Conservation (phyloP, 2,113 vertebrate species). For the Propithecus coquereli region DNA sequence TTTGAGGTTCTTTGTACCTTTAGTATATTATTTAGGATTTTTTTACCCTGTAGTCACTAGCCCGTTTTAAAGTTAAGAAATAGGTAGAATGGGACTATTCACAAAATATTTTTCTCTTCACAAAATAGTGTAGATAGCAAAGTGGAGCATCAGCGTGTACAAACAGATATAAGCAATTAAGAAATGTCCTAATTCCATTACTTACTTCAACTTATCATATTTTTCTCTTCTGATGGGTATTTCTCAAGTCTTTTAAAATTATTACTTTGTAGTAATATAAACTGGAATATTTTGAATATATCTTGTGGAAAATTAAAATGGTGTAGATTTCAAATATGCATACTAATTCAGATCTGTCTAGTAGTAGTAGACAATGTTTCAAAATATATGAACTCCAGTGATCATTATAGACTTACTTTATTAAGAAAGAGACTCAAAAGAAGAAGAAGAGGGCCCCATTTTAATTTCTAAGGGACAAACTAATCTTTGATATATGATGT, state of each 20-base stretch:
- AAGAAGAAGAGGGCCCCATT: neutral
- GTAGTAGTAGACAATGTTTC: neutral
- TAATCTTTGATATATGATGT: slow-evolving; percentile 51
- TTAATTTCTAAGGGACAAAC: slow-evolving; percentile 52
- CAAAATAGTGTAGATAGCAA: neutral
- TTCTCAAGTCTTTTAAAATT: neutral
- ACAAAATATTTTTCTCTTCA: slow-evolving; percentile 30
- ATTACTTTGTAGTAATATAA: neutral
- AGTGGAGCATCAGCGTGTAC: neutral
- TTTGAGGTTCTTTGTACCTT: neutral
- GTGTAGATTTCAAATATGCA: slow-evolving; percentile 34
- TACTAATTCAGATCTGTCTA: neutral
- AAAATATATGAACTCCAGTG: slow-evolving; percentile 25
- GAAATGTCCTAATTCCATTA: neutral
- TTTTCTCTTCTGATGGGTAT: neutral
- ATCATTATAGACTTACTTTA: slow-evolving; percentile 11
- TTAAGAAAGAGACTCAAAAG: neutral
- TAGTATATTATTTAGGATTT: neutral
- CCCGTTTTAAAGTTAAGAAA: slow-evolving; percentile 7
- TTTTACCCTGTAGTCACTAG: neutral
- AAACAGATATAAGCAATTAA: neutral
- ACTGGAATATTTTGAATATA: slow-evolving; percentile 11
- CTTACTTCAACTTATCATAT: neutral
- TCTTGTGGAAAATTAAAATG: slow-evolving; percentile 15
- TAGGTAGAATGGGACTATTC: neutral